Conservation (phyloP, 2,113 vertebrate genomes). For the Atlantisia rogersi region DNA sequence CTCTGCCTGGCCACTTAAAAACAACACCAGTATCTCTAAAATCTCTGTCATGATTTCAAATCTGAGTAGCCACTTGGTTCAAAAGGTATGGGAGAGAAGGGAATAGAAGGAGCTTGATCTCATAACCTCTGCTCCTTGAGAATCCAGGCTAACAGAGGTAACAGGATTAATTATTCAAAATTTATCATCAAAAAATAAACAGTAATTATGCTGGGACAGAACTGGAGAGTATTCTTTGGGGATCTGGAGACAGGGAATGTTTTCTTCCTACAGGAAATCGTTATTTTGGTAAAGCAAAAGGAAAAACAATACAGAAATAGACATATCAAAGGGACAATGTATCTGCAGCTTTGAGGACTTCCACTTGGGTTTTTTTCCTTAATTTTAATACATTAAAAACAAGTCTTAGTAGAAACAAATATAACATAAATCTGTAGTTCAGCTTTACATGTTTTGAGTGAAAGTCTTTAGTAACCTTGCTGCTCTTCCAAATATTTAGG, state of each 20-base stretch:
- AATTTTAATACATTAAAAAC: not conserved
- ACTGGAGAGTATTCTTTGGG: not conserved
- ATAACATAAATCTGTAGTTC: not conserved
- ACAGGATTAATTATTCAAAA: not conserved
- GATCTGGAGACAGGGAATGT: not conserved
- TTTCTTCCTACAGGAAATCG: not conserved
- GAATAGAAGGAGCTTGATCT: not conserved
- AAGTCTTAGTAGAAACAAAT: not conserved
- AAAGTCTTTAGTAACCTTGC: not conserved
- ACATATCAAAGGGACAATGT: not conserved
- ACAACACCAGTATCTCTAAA: not conserved
- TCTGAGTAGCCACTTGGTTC: not conserved
- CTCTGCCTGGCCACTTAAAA: not conserved
- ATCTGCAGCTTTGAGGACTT: not conserved
- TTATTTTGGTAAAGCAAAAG: not conserved
- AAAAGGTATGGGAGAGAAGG: not conserved
- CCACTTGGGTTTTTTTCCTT: not conserved
- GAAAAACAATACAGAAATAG: not conserved
- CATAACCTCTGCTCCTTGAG: not conserved
- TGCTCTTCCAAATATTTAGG: not conserved
- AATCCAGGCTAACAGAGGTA: not conserved
- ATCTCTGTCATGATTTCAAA: not conserved
- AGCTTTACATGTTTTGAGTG: not conserved
- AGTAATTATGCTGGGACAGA: not conserved
- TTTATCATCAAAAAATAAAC: not conserved